phyloP scores from a whole-genome alignment of 2,888 invertebrate genomes.

The Syrista parreyssii region DNA sequence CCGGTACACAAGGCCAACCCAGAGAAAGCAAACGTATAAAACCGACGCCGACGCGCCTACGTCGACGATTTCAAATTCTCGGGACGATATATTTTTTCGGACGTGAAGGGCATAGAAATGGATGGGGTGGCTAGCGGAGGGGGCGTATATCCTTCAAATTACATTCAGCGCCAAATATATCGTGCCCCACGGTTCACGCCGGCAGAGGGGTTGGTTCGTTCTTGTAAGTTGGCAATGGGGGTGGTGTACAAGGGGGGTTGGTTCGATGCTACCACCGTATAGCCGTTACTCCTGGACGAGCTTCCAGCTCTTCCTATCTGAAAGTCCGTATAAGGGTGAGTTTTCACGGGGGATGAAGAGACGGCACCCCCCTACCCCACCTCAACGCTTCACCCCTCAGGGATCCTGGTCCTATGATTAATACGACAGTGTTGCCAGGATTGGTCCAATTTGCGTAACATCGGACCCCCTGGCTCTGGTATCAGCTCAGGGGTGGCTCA shows the following conservation, averaged over 20 bases:
- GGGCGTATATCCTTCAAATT: constrained; percentile 30
- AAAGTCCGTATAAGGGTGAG: neutral
- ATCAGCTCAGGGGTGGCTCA: constrained; percentile 42
- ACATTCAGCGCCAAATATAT: constrained; percentile 44
- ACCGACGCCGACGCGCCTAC: neutral
- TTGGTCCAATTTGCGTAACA: constrained; percentile 50
- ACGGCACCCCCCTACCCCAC: neutral
- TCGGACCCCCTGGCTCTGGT: constrained; percentile 41
- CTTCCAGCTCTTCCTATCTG: neutral
- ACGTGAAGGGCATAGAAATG: constrained; percentile 3
- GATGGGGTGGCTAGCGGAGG: neutral
- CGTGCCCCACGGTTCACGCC: constrained; percentile 14
- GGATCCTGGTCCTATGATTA: constrained; percentile 45
- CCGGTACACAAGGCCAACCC: neutral
- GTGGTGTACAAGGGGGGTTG: neutral
- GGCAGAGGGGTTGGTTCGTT: neutral
- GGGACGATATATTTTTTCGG: constrained; percentile 2
- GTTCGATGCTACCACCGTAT: neutral
- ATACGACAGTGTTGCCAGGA: constrained; percentile 43
- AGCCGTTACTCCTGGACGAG: neutral
- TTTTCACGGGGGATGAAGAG: neutral
- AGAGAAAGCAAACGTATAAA: neutral
- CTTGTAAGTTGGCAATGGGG: neutral
- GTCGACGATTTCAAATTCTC: constrained; percentile 6
- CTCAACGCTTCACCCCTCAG: neutral